Evolutionary conservation across 2,888 invertebrate species (phyloP), one percentile per base, ranked within the genome.

Genomic region (Sphecodes monilicornis): DNA sequence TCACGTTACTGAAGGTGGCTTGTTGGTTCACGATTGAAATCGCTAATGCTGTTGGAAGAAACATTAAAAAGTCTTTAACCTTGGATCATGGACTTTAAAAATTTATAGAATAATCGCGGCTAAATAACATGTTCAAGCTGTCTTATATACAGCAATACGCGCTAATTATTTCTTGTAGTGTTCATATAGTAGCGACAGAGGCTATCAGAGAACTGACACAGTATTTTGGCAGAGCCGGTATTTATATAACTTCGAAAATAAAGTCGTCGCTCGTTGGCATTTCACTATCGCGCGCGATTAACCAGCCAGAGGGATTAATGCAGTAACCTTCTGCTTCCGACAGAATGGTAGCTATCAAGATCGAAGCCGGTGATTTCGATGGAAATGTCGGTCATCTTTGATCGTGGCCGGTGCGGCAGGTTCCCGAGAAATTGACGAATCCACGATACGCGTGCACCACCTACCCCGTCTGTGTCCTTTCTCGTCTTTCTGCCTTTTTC

Each of bases 401-500:
- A 41, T 78, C 73, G 54, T 32, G 29, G 39, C 16, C 29, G 22
- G 60, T 29, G 6, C 4, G 26, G 39, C 16, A 29, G n/a, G 11
- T 72, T 66, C 46, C 66, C 41, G 39, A 85, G 77, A 80, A 83
- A 88, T 84, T 82, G 84, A 89, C 87, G 79, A 82, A 82, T 86
- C 80, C 82, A 73, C 69, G 85, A 74, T 79, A 80, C 76, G 54
- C 73, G 72, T 22, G 11, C 32, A 82, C 80, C 80, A 78, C 82
- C 80, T 79, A 82, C 82, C 82, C 74, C 69, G 76, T 79, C 76
- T 72, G 82, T 80, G 82, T 80, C 80, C 86, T 87, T 86, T 87
- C 86, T 80, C 86, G 82, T 88, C 86, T 85, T 82, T 82, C 86
- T 88, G 82, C 86, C 86, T 89, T 90, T 90, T 90, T 89, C 89